phyloP scores from a whole-genome alignment of 1,140 invertebrate genomes.

The Papilio xuthus region DNA sequence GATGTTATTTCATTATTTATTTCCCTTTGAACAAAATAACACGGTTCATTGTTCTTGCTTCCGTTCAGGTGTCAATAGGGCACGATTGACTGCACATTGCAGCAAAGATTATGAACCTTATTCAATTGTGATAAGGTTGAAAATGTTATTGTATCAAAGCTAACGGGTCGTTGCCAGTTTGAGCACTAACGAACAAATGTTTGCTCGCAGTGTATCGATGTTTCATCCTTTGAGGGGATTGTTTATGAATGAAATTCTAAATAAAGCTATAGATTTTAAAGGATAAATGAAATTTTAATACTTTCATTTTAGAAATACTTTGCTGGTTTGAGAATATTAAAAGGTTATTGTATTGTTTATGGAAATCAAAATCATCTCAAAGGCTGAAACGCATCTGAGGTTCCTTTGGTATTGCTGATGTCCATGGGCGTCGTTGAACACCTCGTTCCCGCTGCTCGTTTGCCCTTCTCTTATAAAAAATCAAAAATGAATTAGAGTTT shows the following conservation, averaged over 20 bases:
- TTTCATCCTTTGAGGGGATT: slow-evolving; percentile 3
- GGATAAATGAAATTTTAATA: not conserved
- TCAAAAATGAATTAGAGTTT: too few species aligned
- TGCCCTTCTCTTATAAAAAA: too few species aligned
- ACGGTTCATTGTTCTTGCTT: slow-evolving; percentile 26
- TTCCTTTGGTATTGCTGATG: too few species aligned
- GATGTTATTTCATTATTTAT: slow-evolving; percentile 20
- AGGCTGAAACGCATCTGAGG: too few species aligned
- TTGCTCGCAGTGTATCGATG: slow-evolving; percentile 12
- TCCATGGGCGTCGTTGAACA: too few species aligned
- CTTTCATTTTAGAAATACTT: not conserved
- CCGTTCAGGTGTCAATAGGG: slow-evolving; percentile 24
- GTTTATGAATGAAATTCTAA: slow-evolving; percentile 19
- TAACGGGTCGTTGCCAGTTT: slow-evolving; percentile 15
- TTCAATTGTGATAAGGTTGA: slow-evolving; percentile 17
- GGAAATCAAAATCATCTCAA: too few species aligned
- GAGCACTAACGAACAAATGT: slow-evolving; percentile 27
- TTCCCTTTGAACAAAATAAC: slow-evolving; percentile 15
- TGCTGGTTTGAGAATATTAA: too few species aligned
- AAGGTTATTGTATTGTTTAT: too few species aligned
- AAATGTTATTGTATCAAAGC: not conserved
- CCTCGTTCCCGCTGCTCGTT: too few species aligned
- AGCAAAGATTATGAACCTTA: slow-evolving; percentile 29
- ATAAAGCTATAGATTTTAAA: not conserved
- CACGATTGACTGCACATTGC: slow-evolving; percentile 14